phyloP scores from a whole-genome alignment of 2,888 invertebrate genomes.

The Synanthedon vespiformis region DNA sequence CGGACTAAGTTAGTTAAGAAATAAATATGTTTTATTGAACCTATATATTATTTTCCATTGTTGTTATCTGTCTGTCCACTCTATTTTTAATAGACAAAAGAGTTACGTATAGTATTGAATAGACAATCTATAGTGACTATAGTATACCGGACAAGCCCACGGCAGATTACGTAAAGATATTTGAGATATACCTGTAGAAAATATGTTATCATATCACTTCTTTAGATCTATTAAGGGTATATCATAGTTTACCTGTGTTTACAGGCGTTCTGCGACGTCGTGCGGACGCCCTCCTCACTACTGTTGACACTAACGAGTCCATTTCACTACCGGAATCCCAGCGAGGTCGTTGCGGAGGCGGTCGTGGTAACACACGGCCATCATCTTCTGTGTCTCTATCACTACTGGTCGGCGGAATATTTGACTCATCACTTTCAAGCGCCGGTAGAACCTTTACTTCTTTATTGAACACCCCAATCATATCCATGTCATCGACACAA shows the following conservation, averaged over 20 bases:
- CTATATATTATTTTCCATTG: too few species aligned
- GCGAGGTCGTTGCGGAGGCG: conserved; percentile 37
- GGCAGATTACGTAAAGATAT: too few species aligned
- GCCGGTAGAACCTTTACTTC: conserved; percentile 35
- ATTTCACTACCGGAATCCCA: conserved; percentile 68
- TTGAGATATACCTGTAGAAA: too few species aligned
- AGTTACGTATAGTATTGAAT: too few species aligned
- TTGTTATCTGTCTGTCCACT: too few species aligned
- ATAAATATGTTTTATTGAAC: too few species aligned
- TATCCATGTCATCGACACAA: conserved; percentile 40
- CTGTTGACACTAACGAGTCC: conserved; percentile 73
- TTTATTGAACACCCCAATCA: conserved; percentile 39
- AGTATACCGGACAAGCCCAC: too few species aligned
- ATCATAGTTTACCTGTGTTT: conserved; percentile 41
- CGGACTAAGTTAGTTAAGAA: too few species aligned
- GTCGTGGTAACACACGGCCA: conserved; percentile 34
- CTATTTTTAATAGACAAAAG: too few species aligned
- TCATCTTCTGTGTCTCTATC: conserved; percentile 66
- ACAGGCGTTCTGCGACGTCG: conserved; percentile 67
- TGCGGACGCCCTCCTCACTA: conserved; percentile 75
- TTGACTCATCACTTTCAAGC: conserved; percentile 61
- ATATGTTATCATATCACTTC: too few species aligned
- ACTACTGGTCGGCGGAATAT: conserved; percentile 60
- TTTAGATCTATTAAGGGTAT: too few species aligned
- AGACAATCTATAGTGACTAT: too few species aligned